Evolutionary conservation across 2,797 vertebrate species (phyloP).

Genomic region (Myotis findleyi): DNA sequence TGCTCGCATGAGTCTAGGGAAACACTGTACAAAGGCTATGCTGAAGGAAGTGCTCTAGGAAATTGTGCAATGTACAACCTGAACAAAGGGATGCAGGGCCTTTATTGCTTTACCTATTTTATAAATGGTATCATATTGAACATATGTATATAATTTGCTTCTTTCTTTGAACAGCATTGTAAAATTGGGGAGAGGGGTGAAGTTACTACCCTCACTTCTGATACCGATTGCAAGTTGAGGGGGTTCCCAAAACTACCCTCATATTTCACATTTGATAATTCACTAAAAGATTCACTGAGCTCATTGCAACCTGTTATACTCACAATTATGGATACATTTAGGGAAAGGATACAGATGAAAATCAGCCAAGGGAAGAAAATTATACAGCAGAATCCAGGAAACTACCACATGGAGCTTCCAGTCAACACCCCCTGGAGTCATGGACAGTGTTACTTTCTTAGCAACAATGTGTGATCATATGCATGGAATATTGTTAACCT

Average conservation of each 20-base stretch:
- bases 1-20: neutral
- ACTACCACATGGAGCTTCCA: neutral
- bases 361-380: neutral
- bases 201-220: neutral
- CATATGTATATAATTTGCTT: neutral
- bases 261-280: neutral
- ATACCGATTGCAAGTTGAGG: neutral
- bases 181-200: neutral
- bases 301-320: neutral
- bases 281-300: neutral
- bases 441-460: neutral
- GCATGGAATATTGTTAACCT: neutral
- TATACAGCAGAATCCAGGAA: neutral
- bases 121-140: neutral
- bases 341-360: neutral
- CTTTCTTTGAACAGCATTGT: constrained; percentile 10
- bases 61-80: neutral
- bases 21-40: neutral
- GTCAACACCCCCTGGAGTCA: neutral
- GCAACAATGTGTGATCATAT: neutral
- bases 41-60: neutral
- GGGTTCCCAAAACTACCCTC: neutral
- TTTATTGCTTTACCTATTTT: neutral
- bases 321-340: neutral
- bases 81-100: neutral